Base-by-base conservation (phyloP, 2,113 vertebrate species). In the Sebastes fasciatus region DNA sequence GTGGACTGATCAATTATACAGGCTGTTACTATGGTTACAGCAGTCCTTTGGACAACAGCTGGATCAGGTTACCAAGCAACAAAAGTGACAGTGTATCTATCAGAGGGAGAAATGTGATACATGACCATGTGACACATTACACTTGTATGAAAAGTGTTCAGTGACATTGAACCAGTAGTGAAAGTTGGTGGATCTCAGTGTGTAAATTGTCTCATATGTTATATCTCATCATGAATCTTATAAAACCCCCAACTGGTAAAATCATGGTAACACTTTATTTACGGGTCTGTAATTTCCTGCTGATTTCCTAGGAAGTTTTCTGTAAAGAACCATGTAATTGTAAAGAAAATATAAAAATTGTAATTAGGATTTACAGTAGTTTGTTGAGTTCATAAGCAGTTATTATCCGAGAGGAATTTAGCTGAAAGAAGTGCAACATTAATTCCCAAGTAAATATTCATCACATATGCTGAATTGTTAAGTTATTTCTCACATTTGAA, bases 1-100 rank as follows among this genome's bases (percentile, higher is more conserved):
- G 67, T 26, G 49, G 42, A 45, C 57, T 86, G 23, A 86, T 94
- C 8, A 93, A 94, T 93, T 88, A 94, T 93, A 88, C 86, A 94
- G 55, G 43, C 5, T 65, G 57, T 93, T 78, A 43, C 92, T 85
- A 91, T 86, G 82, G 91, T 89, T 85, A 87, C 93, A 52, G 77
- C 54, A 61, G 71, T 48, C 43, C 54, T 85, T 70, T 49, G 69
- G 60, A 81, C 57, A 84, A 87, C 82, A 82, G 52, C 75, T 74
- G 75, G 85, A 70, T 94, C 90, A 75, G 55, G 4, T 94, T 91
- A 90, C 92, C 64, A 54, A 52, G 46, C 78, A 86, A 80, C 73
- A 76, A 87, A 77, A 88, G 85, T 90, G 78, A 90, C 14, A 87
- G 67, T 75, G 76, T 64, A 17, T 83, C 85, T 83, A 71, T 88